These are phyloP conservation scores for Echinometra lucunter DNA, from an alignment of 53 echinoderm and acorn worm genomes.

Conservation along the genomic window DNA sequence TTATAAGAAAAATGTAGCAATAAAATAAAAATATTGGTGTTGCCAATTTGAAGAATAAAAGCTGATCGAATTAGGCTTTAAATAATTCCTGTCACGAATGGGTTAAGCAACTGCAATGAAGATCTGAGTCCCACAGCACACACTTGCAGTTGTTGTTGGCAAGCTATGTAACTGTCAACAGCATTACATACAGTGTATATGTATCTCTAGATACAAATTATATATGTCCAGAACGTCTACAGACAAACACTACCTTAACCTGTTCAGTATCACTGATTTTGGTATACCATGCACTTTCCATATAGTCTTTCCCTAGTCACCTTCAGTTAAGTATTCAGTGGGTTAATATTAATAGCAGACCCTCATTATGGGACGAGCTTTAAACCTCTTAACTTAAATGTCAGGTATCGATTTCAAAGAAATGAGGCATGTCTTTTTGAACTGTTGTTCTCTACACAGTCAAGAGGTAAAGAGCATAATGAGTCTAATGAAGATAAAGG, in stretches of 20 bases:
- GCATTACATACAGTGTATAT: neutral
- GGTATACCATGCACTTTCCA: neutral
- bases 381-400: neutral
- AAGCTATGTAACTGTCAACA: neutral
- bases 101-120: neutral
- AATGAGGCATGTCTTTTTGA: neutral
- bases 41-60: too few relatives aligned
- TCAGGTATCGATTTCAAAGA: neutral
- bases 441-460: neutral
- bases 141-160: neutral
- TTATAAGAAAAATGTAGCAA: too few relatives aligned
- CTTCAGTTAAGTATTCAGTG: neutral
- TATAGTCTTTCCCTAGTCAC: neutral
- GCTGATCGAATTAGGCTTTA: too few relatives aligned
- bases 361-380: neutral
- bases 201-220: neutral
- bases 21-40: too few relatives aligned
- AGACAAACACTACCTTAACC: too few relatives aligned
- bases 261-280: too few relatives aligned
- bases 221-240: too few relatives aligned
- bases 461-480: neutral
- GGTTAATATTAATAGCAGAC: neutral
- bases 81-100: too few relatives aligned
- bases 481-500: too few relatives aligned
- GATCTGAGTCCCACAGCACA: neutral